phyloP scores from a whole-genome alignment of 2,888 invertebrate species.

The Dryobota labecula region DNA sequence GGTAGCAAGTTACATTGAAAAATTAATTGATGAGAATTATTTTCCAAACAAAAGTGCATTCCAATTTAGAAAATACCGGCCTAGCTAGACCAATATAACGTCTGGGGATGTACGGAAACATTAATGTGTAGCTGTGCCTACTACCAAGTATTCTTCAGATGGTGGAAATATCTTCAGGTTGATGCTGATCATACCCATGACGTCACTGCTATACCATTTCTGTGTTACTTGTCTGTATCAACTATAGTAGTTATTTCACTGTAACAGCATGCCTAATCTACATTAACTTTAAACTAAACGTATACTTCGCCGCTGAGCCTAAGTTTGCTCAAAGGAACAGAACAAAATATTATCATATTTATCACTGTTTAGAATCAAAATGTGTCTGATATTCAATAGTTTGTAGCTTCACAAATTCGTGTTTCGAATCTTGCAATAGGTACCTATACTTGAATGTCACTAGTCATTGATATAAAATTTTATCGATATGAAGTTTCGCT shows the following conservation, averaged over 20 bases:
- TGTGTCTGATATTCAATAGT: slow-evolving; percentile 58
- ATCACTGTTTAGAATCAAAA: slow-evolving; percentile 57
- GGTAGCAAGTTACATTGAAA: neutral
- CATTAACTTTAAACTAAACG: slow-evolving; percentile 33
- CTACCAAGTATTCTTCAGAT: neutral
- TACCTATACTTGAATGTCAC: slow-evolving; percentile 52
- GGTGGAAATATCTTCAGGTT: neutral
- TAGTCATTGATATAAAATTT: slow-evolving; percentile 54
- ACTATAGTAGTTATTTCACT: slow-evolving; percentile 47
- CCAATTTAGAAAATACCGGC: neutral
- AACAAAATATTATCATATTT: slow-evolving; percentile 33
- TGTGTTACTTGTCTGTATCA: slow-evolving; percentile 56
- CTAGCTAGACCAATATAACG: slow-evolving; percentile 13
- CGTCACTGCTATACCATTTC: slow-evolving; percentile 46
- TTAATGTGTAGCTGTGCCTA: neutral
- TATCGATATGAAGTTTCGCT: slow-evolving; percentile 53
- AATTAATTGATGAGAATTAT: too few relatives aligned
- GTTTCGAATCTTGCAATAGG: slow-evolving; percentile 60
- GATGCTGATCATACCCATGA: slow-evolving; percentile 10
- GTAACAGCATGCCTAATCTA: slow-evolving; percentile 53
- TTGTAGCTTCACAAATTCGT: slow-evolving; percentile 56
- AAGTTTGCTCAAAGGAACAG: slow-evolving; percentile 47
- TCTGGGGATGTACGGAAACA: neutral
- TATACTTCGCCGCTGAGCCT: slow-evolving; percentile 52
- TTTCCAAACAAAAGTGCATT: neutral